These are phyloP conservation scores for Engraulis encrasicolus DNA, from an alignment of 2,113 vertebrate species.

Conservation along the genomic window DNA sequence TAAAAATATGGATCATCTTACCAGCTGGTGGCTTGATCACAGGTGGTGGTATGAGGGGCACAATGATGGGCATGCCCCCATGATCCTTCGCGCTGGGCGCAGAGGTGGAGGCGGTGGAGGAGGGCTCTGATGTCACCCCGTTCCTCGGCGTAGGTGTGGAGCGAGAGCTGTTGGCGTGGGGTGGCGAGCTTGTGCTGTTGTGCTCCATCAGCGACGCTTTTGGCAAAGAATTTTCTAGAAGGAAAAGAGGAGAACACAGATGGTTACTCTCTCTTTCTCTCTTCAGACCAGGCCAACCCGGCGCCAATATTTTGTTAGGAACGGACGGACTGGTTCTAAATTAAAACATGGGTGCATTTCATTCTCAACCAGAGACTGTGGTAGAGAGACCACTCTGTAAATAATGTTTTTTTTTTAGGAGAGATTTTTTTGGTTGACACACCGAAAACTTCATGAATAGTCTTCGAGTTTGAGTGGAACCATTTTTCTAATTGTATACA, in stretches of 20 bases:
- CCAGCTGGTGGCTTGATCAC: constrained; percentile 97
- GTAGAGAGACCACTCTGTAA: not conserved
- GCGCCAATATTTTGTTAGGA: constrained; percentile 11
- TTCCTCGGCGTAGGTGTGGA: constrained; percentile 89
- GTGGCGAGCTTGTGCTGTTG: constrained; percentile 87
- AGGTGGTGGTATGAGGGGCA: constrained; percentile 95
- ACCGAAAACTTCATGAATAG: constrained; percentile 7
- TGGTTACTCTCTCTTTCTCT: no score
- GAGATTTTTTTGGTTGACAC: not conserved
- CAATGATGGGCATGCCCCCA: constrained; percentile 91
- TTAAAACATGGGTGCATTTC: constrained; percentile 9
- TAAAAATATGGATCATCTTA: constrained; percentile 70
- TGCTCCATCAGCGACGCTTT: constrained; percentile 89
- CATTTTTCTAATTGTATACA: not conserved
- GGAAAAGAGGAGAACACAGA: constrained; percentile 46
- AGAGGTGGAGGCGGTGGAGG: constrained; percentile 85
- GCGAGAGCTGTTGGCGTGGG: constrained; percentile 88
- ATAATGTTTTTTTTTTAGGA: not conserved
- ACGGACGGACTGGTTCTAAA: not conserved
- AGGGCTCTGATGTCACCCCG: constrained; percentile 84
- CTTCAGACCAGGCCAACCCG: not conserved
- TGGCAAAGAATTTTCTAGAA: constrained; percentile 97
- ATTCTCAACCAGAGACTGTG: not conserved
- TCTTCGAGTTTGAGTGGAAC: not conserved
- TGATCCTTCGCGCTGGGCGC: constrained; percentile 91